Evolutionary conservation across 1,140 invertebrate species (phyloP).

Genomic region (Paracyclopina nana): DNA sequence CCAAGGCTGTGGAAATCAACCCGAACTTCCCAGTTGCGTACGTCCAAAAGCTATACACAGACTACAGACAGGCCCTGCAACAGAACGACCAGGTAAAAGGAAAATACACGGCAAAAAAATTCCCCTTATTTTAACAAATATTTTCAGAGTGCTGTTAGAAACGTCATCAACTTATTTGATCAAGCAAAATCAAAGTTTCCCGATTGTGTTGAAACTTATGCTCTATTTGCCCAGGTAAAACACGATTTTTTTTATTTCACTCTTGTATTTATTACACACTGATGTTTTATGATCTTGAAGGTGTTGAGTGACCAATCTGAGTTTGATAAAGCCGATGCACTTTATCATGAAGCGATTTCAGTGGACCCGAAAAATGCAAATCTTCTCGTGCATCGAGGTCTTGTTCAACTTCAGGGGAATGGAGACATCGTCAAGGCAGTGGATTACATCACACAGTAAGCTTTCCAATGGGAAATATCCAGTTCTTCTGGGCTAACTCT

Average conservation of each 20-base stretch:
- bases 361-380: constrained; percentile 66
- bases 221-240: constrained; percentile 52
- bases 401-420: constrained; percentile 59
- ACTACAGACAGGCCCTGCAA: constrained; percentile 46
- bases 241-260: neutral
- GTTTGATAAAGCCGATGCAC: constrained; percentile 54
- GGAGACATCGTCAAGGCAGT: constrained; percentile 55
- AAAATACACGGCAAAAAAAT: no score
- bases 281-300: constrained; percentile 25
- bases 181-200: constrained; percentile 54
- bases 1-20: constrained; percentile 55
- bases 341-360: constrained; percentile 56
- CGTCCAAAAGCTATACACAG: constrained; percentile 67
- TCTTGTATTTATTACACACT: constrained; percentile 12
- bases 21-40: constrained; percentile 58
- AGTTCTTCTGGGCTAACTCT: no score
- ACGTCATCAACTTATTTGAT: constrained; percentile 47
- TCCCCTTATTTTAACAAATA: no score
- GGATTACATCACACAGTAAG: constrained; percentile 48
- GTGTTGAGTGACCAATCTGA: constrained; percentile 55
- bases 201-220: constrained; percentile 58
- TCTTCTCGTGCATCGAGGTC: constrained; percentile 52
- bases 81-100: constrained; percentile 19
- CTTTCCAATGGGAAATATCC: no score
- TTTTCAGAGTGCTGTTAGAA: constrained; percentile 32